phyloP scores from a whole-genome alignment of 2,888 invertebrate genomes.

The Dasypolia templi region DNA sequence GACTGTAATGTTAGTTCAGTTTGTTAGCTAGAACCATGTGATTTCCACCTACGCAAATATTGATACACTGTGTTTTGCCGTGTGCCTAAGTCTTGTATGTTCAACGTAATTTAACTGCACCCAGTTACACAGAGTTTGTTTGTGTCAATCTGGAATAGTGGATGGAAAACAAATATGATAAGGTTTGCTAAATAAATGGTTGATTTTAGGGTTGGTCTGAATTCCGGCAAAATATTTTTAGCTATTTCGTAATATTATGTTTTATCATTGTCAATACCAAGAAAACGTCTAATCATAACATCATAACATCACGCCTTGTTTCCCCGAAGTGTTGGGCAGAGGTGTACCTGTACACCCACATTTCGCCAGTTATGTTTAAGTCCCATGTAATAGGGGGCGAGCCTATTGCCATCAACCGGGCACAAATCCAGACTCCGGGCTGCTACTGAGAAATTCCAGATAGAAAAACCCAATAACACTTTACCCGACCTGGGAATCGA shows the following conservation, averaged over 20 bases:
- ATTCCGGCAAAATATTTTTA: neutral
- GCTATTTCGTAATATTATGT: neutral
- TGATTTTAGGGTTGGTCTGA: neutral
- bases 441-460: no score
- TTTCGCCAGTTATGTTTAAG: no score
- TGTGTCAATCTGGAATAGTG: conserved; percentile 35
- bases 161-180: conserved; percentile 33
- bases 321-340: no score
- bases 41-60: conserved; percentile 60
- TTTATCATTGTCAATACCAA: neutral
- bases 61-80: conserved; percentile 42
- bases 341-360: no score
- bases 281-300: no score
- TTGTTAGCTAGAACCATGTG: conserved; percentile 59
- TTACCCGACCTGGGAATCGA: no score
- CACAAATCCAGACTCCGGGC: no score
- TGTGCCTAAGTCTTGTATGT: conserved; percentile 48
- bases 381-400: no score
- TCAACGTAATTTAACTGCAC: conserved; percentile 47
- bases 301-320: no score
- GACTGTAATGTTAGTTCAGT: conserved; percentile 45
- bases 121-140: conserved; percentile 27
- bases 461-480: no score
- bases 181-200: conserved; percentile 11
- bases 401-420: no score